A percentile compares a stretch with the other conserved stretches of the same genome.
These are phyloP conservation scores for Drosophila sulfurigaster DNA, from an alignment of 1,140 invertebrate genomes.

Conservation along the genomic window DNA sequence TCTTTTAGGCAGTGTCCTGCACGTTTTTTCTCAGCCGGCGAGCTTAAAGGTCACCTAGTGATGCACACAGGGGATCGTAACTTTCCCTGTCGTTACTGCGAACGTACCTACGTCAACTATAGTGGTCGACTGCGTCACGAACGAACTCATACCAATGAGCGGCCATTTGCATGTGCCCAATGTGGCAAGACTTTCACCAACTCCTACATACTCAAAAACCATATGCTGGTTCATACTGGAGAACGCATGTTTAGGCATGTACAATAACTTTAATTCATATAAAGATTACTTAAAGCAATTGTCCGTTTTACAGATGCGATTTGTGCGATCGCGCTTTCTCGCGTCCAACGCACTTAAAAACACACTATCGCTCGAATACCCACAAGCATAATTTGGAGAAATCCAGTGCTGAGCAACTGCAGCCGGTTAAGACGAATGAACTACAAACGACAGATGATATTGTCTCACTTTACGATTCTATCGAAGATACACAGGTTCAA, in stretches of 20 bases:
- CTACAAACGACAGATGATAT: neutral
- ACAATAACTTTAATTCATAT: neutral
- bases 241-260: conserved; percentile 67
- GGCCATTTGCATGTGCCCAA: conserved; percentile 86
- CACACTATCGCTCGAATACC: conserved; percentile 68
- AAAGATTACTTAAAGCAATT: neutral
- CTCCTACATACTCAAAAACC: conserved; percentile 77
- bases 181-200: conserved; percentile 87
- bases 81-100: conserved; percentile 69
- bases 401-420: neutral
- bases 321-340: conserved; percentile 66
- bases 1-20: conserved; percentile 58
- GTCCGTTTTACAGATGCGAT: conserved; percentile 54
- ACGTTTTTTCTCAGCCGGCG: conserved; percentile 70
- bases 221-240: conserved; percentile 72
- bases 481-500: neutral
- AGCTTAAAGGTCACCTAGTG: conserved; percentile 75
- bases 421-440: neutral
- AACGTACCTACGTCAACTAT: conserved; percentile 68
- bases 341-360: conserved; percentile 64
- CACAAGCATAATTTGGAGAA: conserved; percentile 71
- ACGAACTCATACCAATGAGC: conserved; percentile 86
- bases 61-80: conserved; percentile 68
- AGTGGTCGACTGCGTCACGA: conserved; percentile 70
- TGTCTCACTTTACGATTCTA: neutral